A percentile compares a stretch with the other conserved stretches of the same genome.
These are phyloP conservation scores for Phacellophora camtschatica DNA, from an alignment of 30 jellyfish, hydroid and myxozoan genomes.

Conservation along the genomic window DNA sequence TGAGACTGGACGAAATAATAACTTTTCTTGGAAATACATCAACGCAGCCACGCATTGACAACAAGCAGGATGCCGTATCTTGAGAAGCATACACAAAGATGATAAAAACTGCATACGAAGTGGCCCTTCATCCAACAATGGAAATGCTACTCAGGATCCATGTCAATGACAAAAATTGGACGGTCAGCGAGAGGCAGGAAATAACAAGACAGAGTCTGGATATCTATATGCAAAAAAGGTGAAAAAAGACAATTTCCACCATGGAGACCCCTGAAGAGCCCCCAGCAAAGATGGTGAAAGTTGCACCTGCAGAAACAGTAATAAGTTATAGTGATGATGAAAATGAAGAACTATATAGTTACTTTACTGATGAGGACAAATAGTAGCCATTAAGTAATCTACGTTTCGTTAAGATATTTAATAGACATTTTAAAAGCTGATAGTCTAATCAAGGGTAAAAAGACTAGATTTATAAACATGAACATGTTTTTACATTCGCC, in stretches of 20 bases:
- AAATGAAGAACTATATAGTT: too few species aligned
- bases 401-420: too few species aligned
- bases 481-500: too few species aligned
- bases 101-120: conserved; percentile 31
- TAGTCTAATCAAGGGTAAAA: too few species aligned
- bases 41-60: conserved; percentile 18
- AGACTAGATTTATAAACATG: too few species aligned
- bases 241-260: not conserved
- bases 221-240: not conserved
- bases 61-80: not conserved
- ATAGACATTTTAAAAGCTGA: too few species aligned
- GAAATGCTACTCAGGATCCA: conserved; percentile 1
- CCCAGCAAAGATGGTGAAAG: not conserved
- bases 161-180: conserved; percentile 18
- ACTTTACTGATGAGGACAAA: too few species aligned
- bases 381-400: too few species aligned
- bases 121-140: conserved; percentile 50
- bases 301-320: too few species aligned
- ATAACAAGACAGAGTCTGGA: not conserved
- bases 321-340: too few species aligned
- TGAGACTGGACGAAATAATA: not conserved
- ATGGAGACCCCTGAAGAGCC: not conserved
- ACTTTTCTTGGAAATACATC: not conserved
- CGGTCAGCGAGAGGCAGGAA: not conserved
- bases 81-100: conserved; percentile 1